Conservation (phyloP, 2,797 vertebrate species). For the Lutjanus campechanus region DNA sequence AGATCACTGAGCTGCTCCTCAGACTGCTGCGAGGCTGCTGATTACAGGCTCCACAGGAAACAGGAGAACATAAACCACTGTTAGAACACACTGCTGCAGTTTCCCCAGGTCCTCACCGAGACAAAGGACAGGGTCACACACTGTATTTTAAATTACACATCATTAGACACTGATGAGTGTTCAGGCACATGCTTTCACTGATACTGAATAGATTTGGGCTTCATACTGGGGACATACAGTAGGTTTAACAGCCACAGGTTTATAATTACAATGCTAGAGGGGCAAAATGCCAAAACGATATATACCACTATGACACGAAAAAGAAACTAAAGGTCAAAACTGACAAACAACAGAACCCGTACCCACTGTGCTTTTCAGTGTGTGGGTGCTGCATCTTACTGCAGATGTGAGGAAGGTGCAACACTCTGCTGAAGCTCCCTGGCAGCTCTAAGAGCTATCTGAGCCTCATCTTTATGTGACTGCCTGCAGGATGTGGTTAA, state of each 20-base stretch:
- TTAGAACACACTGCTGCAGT: conserved; percentile 19
- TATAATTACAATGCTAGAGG: background rate
- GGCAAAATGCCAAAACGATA: background rate
- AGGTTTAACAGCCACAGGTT: background rate
- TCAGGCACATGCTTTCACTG: conserved; percentile 1
- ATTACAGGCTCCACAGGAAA: conserved; percentile 34
- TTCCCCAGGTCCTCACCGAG: conserved; percentile 24
- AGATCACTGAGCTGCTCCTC: conserved; percentile 5
- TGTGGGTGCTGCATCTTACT: conserved; percentile 22
- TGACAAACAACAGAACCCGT: background rate
- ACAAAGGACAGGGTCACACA: conserved; percentile 22
- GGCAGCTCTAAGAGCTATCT: conserved; percentile 1
- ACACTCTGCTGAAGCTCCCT: background rate
- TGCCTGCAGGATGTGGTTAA: conserved; percentile 72
- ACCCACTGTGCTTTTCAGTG: background rate
- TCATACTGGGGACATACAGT: background rate
- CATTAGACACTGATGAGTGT: background rate
- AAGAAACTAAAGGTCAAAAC: background rate
- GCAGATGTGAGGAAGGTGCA: conserved; percentile 20
- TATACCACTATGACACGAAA: background rate
- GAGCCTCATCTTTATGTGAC: background rate
- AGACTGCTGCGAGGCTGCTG: background rate
- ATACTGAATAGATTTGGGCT: background rate
- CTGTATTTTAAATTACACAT: conserved; percentile 21
- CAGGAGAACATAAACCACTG: conserved; percentile 33